Evolutionary conservation across 2,797 vertebrate species (phyloP).

Genomic region (Neopelma chrysocephalum): DNA sequence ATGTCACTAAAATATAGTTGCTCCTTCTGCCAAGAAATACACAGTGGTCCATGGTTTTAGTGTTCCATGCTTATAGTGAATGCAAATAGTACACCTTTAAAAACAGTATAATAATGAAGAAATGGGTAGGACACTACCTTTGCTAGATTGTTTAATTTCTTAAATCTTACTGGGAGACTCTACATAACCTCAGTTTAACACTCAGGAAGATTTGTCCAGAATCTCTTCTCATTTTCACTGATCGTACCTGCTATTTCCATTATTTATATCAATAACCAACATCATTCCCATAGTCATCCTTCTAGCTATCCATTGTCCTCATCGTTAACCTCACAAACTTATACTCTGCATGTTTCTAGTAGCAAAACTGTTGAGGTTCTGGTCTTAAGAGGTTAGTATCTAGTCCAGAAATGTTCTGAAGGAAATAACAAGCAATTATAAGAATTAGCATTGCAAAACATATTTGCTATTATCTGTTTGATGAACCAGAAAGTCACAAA

Average conservation of each 20-base stretch:
- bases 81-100: background rate
- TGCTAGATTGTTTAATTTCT: background rate
- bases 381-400: background rate
- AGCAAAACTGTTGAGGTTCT: background rate
- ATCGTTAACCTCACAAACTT: slow-evolving; percentile 12
- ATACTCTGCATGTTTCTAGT: background rate
- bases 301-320: background rate
- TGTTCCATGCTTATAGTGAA: background rate
- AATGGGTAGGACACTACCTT: background rate
- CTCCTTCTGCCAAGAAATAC: background rate
- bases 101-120: background rate
- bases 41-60: background rate
- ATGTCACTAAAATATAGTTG: background rate
- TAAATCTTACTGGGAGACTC: background rate
- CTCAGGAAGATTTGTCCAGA: background rate
- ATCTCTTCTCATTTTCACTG: background rate
- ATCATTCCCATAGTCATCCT: background rate
- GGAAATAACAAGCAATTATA: background rate
- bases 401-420: background rate
- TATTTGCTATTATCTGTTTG: background rate
- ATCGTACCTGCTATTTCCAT: background rate
- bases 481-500: background rate
- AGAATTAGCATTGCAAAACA: background rate
- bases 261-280: background rate
- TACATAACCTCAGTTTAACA: background rate